A percentile compares a stretch with the other conserved stretches of the same genome.
Evolutionary conservation across 1,140 invertebrate species (phyloP).

Genomic region (Monochamus saltuarius): DNA sequence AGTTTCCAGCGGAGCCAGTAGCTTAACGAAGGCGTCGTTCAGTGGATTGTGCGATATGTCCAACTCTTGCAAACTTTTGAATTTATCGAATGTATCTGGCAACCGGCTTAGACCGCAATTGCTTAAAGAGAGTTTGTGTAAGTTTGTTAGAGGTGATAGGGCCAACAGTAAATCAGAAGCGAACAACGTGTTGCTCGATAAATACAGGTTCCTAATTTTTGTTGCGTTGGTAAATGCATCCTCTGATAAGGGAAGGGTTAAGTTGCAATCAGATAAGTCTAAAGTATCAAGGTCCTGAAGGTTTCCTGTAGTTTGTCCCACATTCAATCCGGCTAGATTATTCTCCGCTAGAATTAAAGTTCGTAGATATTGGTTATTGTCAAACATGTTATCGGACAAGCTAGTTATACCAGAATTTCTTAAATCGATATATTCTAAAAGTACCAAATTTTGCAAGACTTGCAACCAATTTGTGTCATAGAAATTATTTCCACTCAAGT

Average conservation of each 20-base stretch:
- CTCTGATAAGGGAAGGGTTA: constrained; percentile 65
- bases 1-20: constrained; percentile 65
- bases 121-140: constrained; percentile 66
- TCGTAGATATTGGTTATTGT: constrained; percentile 65
- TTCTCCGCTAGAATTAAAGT: constrained; percentile 67
- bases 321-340: constrained; percentile 64
- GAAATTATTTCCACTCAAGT: constrained; percentile 64
- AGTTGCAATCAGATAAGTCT: constrained; percentile 68
- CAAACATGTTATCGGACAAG: constrained; percentile 66
- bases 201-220: constrained; percentile 63
- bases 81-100: constrained; percentile 66
- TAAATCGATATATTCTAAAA: constrained; percentile 66
- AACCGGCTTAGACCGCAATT: constrained; percentile 65
- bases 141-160: constrained; percentile 63
- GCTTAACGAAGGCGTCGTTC: constrained; percentile 65
- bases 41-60: constrained; percentile 71
- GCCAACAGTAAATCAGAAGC: constrained; percentile 66
- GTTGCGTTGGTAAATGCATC: constrained; percentile 69
- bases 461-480: constrained; percentile 60
- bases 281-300: constrained; percentile 66
- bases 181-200: constrained; percentile 69
- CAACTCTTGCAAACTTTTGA: constrained; percentile 65
- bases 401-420: constrained; percentile 61
- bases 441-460: constrained; percentile 59
- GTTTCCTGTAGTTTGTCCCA: constrained; percentile 65